Evolutionary conservation across 2,888 invertebrate genomes (phyloP), one percentile per base, ranked within the genome.

Genomic region (Parnassius orleans): DNA sequence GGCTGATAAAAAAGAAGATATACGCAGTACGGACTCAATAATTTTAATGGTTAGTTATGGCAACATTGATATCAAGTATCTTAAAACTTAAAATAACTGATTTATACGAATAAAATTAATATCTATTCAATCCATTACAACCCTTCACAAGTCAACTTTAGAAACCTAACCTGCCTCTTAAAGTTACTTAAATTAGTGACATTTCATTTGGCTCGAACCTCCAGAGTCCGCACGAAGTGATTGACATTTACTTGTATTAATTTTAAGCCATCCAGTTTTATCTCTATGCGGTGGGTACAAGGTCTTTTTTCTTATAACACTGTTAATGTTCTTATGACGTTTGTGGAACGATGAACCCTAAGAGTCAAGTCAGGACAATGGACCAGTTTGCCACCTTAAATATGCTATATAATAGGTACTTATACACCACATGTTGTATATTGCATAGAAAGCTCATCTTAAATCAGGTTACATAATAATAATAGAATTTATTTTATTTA

Each of bases 351-450:
- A 19, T n/a, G 60, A 7, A 44, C 7, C 41, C n/a, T 14, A 60
- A 55, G 52, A 61, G 61, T 57, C 61, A 62, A 62, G 48, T 62
- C 57, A 53, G 57, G 52, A 62, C 53, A 53, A 53, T 62, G 61
- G 57, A 62, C 61, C 47, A 62, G 48, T 62, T 62, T 57, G 11
- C 47, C 48, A 53, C 60, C 54, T 57, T 53, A 57, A 53, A 53
- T 52, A 52, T 41, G 15, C 53, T 47, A 19, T 57, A 48, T 48
- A 53, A 44, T n/a, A n/a, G n/a, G n/a, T n/a, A 50, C 48, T 7
- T 33, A 33, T 33, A 33, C 33, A 33, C 7, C 7, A 33, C 33
- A 33, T 33, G 33, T 33, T 33, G 33, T 3, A 33, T 5, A 33
- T 33, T 33, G 33, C 33, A 33, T 7, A 33, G 5, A 33, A 7